Evolutionary conservation across 2,113 vertebrate species (phyloP).

Genomic region (Todiramphus chloris): DNA sequence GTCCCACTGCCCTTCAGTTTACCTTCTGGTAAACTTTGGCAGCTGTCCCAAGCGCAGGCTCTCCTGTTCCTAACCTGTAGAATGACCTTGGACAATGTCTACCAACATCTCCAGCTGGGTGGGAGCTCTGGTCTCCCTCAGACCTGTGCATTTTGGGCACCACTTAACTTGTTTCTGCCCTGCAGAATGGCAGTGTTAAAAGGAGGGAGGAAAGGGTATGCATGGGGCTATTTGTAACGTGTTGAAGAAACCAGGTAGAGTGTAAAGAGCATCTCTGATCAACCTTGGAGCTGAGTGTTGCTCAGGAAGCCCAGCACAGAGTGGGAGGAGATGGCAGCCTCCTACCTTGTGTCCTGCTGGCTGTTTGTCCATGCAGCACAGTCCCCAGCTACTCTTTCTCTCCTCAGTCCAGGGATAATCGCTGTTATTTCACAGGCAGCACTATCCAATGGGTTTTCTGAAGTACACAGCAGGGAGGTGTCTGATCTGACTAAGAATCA

Average conservation of each 20-base stretch:
- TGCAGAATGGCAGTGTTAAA: not conserved
- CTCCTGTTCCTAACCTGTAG: not conserved
- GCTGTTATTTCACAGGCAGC: not conserved
- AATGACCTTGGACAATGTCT: not conserved
- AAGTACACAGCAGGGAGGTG: not conserved
- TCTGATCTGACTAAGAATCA: not conserved
- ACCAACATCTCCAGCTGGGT: not conserved
- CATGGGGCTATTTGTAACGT: rapidly evolving
- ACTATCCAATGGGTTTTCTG: not conserved
- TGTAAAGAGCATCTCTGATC: not conserved
- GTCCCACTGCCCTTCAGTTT: not conserved
- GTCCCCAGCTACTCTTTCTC: not conserved
- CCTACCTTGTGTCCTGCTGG: not conserved
- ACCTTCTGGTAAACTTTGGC: not conserved
- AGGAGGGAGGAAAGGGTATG: not conserved
- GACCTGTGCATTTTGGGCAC: not conserved
- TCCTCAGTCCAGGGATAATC: not conserved
- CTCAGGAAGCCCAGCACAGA: not conserved
- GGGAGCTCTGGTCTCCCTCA: not conserved
- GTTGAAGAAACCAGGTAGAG: not conserved
- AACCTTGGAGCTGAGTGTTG: not conserved
- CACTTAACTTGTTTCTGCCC: not conserved
- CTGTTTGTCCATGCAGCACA: not conserved
- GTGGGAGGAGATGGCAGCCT: not conserved
- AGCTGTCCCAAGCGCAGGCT: not conserved